Base-by-base conservation (phyloP, 2,113 vertebrate species). In the Anseranas semipalmata region DNA sequence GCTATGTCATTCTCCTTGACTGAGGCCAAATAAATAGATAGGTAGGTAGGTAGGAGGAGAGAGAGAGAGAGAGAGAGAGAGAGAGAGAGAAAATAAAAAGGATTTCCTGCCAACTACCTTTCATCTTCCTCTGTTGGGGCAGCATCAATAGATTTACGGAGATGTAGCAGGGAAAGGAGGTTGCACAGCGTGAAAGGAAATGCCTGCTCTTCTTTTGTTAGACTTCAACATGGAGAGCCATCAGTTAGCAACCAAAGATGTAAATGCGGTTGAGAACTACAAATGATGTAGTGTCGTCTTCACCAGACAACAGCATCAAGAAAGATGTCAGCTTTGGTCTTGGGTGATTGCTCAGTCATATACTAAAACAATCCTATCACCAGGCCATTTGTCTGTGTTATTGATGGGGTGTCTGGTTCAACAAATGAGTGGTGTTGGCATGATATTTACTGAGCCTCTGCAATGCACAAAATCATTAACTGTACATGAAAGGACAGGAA, bases 181-280 rank as follows among this genome's bases (percentile, higher is more conserved):
- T 56, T 76, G 46, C 35, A 76, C 37, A 65, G 14, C 43, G 53
- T 53, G 48, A 58, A 46, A 68, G 48, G 17, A 78, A 74, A 41
- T 22, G 7, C 30, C 33, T 73, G 15, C 13, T 16, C 4, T 78
- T 77, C 0, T 0, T 53, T 56, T 87, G 37, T 50, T 56, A 56
- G 28, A 76, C 15, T 80, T 66, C 58, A 58, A 14, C 45, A 21
- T 39, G 33, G 25, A 62, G 30, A 75, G 50, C 45, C 35, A 56
- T 33, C 28, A 15, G 8, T 48, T 79, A 65, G 37, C 46, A 41
- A 45, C 11, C 45, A 80, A 66, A 80, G 7, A 19, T 56, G 10
- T 55, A 56, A 87, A 76, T 33, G 21, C 21, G 41, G 16, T 37
- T 41, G 45, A 81, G 56, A 50, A 41, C 4, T 46, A 41, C 33